phyloP scores from a whole-genome alignment of 2,113 vertebrate species.

The Gopherus evgoodei region DNA sequence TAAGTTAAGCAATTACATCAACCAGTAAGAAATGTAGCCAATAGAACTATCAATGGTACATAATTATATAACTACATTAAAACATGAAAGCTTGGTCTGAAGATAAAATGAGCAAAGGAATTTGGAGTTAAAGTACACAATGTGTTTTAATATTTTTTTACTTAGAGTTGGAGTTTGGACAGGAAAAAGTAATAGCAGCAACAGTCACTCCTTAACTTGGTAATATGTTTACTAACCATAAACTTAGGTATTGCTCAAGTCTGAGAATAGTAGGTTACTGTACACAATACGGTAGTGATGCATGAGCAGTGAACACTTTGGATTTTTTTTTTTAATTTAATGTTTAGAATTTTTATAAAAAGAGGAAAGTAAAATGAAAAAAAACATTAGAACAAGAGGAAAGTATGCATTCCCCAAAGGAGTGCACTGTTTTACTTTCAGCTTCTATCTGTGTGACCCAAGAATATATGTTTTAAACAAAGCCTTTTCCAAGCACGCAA shows the following conservation, averaged over 20 bases:
- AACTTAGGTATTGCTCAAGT: not conserved
- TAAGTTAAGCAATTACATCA: conserved; percentile 48
- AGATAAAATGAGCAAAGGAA: not conserved
- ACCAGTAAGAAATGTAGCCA: conserved; percentile 1
- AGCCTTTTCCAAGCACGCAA: not conserved
- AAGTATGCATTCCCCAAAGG: not conserved
- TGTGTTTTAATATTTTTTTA: conserved; percentile 9
- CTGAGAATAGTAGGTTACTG: not conserved
- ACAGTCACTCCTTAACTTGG: not conserved
- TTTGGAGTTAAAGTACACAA: not conserved
- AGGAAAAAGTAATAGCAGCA: not conserved
- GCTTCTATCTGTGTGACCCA: not conserved
- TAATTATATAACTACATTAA: conserved; percentile 21
- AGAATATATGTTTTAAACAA: not conserved
- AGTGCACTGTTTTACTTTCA: not conserved
- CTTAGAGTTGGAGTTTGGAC: not conserved
- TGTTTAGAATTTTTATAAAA: conserved; percentile 5
- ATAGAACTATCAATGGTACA: not conserved
- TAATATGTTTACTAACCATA: not conserved
- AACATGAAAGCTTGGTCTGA: not conserved
- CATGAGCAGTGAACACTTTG: not conserved
- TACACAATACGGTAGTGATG: not conserved
- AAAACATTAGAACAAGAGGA: not conserved
- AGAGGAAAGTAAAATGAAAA: not conserved
- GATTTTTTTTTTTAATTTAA: not conserved